Evolutionary conservation across 2,888 invertebrate genomes (phyloP).

Genomic region (Lepas anatifera): DNA sequence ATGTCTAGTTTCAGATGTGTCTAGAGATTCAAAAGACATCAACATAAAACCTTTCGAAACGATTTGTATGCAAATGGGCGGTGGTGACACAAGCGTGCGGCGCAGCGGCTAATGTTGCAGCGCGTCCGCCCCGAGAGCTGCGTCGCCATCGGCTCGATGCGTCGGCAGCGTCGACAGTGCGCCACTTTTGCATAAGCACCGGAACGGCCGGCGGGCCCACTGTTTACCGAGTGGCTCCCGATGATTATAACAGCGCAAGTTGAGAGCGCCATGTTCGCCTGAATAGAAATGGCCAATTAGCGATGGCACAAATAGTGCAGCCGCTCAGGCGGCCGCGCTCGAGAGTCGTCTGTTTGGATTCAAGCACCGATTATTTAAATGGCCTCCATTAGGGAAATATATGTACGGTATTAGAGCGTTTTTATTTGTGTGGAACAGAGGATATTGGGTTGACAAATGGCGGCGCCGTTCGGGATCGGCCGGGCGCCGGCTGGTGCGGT

Average conservation of each 20-base stretch:
- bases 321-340: background rate
- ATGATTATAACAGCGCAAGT: background rate
- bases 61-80: slow-evolving; percentile 1
- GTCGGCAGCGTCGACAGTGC: background rate
- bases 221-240: background rate
- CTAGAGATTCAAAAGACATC: slow-evolving; percentile 12
- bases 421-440: background rate
- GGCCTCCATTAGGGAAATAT: slow-evolving; percentile 1
- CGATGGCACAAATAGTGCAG: slow-evolving; percentile 6
- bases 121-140: too few relatives aligned
- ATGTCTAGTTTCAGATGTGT: background rate
- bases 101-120: background rate
- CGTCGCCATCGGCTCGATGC: background rate
- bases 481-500: too few relatives aligned
- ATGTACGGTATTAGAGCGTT: background rate
- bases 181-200: background rate
- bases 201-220: background rate
- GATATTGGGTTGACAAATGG: background rate
- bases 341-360: background rate
- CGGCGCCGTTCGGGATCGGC: too few relatives aligned
- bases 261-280: slow-evolving; percentile 1
- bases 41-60: slow-evolving; percentile 9
- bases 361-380: slow-evolving; percentile 9
- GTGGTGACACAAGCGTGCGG: background rate
- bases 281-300: slow-evolving; percentile 11